Evolutionary conservation across 2,888 invertebrate genomes (phyloP).

Genomic region (Tethea ocularis): DNA sequence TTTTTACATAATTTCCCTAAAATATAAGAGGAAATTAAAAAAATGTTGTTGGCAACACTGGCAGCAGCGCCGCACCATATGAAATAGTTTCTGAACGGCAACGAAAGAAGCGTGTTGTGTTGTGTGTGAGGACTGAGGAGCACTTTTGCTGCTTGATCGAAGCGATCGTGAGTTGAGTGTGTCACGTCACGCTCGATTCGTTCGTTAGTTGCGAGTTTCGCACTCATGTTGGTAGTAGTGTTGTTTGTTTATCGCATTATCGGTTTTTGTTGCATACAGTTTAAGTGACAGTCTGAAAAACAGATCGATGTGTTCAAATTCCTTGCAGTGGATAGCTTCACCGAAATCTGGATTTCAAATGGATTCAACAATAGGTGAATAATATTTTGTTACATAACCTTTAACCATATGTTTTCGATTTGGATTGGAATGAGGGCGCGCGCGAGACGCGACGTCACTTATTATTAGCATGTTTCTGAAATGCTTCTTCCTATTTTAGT

Average conservation of each 20-base stretch:
- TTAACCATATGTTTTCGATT: conserved; percentile 64
- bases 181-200: conserved; percentile 17
- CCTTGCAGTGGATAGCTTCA: conserved; percentile 38
- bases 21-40: neutral
- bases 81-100: conserved; percentile 26
- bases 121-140: neutral
- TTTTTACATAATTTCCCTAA: neutral
- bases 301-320: conserved; percentile 53
- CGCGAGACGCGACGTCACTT: conserved; percentile 49
- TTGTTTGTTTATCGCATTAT: conserved; percentile 48
- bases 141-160: conserved; percentile 2
- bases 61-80: neutral
- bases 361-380: conserved; percentile 71
- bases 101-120: neutral
- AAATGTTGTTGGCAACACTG: neutral
- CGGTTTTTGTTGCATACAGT: conserved; percentile 29
- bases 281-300: conserved; percentile 51
- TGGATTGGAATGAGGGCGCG: conserved; percentile 41
- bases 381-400: conserved; percentile 54
- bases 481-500: neutral
- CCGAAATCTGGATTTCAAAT: conserved; percentile 56
- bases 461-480: conserved; percentile 20
- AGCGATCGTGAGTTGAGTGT: conserved; percentile 12
- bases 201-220: conserved; percentile 64
- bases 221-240: conserved; percentile 67